A percentile compares a stretch with the other conserved stretches of the same genome.
Evolutionary conservation across 2,797 vertebrate genomes (phyloP).

Genomic region (Enteromius argenteus): DNA sequence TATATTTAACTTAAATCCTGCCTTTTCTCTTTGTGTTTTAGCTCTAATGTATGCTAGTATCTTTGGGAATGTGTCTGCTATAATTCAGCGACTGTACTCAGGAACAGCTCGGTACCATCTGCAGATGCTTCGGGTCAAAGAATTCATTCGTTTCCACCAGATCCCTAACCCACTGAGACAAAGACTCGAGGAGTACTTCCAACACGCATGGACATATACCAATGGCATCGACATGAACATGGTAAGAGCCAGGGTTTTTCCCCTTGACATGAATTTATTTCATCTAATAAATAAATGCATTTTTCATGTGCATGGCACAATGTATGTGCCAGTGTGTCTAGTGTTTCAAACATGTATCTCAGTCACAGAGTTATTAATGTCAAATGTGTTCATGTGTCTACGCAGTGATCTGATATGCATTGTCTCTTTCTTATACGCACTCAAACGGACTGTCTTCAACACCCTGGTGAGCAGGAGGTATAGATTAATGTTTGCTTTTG

Average conservation of each 20-base stretch:
- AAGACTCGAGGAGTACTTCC: constrained; percentile 97
- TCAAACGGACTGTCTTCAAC: constrained; percentile 94
- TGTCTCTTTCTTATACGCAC: constrained; percentile 96
- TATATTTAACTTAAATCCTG: not conserved
- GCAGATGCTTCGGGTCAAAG: constrained; percentile 98
- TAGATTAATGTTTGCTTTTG: constrained; percentile 62
- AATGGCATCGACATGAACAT: constrained; percentile 99
- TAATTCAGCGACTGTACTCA: constrained; percentile 98
- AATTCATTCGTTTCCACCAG: constrained; percentile 99
- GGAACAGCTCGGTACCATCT: constrained; percentile 97
- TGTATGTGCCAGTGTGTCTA: not conserved
- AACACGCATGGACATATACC: constrained; percentile 98
- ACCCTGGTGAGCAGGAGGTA: constrained; percentile 99
- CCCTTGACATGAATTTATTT: not conserved
- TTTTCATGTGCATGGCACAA: not conserved
- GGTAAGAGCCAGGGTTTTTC: constrained; percentile 78
- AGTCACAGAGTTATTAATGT: constrained; percentile 26
- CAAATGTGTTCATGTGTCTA: constrained; percentile 51
- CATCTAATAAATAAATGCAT: not conserved
- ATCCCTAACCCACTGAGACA: constrained; percentile 97
- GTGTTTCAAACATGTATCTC: constrained; percentile 12
- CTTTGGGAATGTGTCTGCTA: constrained; percentile 98
- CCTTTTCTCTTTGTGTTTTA: constrained; percentile 73
- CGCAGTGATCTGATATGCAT: constrained; percentile 91
- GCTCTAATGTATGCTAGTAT: constrained; percentile 99